phyloP scores from a whole-genome alignment of 2,113 vertebrate genomes.

The Ameiurus melas region DNA sequence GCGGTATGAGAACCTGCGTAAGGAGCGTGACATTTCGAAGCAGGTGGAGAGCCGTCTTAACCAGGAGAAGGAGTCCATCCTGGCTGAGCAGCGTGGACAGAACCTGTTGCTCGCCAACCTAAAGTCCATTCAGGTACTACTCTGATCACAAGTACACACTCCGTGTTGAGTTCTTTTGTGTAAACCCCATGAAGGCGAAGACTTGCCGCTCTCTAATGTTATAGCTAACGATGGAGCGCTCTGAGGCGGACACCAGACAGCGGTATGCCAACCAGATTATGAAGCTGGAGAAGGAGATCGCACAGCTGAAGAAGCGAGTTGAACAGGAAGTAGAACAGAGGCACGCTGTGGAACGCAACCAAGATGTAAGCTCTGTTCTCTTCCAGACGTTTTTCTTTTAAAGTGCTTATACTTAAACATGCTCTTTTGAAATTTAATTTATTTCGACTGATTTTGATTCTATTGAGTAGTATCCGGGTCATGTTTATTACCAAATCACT shows the following conservation, averaged over 20 bases:
- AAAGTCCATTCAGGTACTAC: slow-evolving; percentile 87
- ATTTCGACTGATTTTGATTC: not conserved
- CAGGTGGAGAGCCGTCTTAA: slow-evolving; percentile 84
- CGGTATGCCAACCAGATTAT: slow-evolving; percentile 85
- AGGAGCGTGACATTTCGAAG: slow-evolving; percentile 90
- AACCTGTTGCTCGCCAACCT: slow-evolving; percentile 90
- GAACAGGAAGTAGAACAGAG: slow-evolving; percentile 89
- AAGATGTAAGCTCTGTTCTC: slow-evolving; percentile 76
- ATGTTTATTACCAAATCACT: not conserved
- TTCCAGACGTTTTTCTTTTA: not conserved
- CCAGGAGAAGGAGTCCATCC: slow-evolving; percentile 86
- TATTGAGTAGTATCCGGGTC: not conserved
- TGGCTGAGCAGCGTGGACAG: slow-evolving; percentile 88
- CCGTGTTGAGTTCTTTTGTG: not conserved
- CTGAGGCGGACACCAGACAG: slow-evolving; percentile 87
- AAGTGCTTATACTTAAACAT: not conserved
- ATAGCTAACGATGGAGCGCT: slow-evolving; percentile 86
- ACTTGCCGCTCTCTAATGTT: not conserved
- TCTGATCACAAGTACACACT: not conserved
- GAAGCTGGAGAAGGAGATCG: slow-evolving; percentile 82
- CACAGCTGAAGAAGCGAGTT: slow-evolving; percentile 85
- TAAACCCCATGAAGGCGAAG: not conserved
- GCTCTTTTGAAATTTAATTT: not conserved
- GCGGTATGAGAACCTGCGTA: slow-evolving; percentile 87
- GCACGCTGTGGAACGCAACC: slow-evolving; percentile 83